phyloP scores from a whole-genome alignment of 1,140 invertebrate genomes.

The Brachionus plicatilis region DNA sequence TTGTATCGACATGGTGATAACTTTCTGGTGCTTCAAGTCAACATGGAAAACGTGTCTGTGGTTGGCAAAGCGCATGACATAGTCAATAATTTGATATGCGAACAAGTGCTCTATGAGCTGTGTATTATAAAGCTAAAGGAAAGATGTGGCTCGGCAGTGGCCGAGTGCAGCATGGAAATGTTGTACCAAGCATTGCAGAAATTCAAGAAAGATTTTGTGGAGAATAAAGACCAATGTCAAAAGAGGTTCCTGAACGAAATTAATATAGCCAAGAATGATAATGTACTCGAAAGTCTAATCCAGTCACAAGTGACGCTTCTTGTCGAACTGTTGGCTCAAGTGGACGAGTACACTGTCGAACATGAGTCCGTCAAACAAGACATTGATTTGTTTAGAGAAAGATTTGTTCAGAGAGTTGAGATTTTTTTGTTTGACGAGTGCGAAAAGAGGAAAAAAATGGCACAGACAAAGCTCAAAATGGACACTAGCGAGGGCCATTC shows the following conservation, averaged over 20 bases:
- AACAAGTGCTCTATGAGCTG: not conserved
- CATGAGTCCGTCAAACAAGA: not conserved
- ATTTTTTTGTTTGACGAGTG: not conserved
- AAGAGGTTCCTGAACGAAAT: not conserved
- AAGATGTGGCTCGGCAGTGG: not conserved
- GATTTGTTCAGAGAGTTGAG: not conserved
- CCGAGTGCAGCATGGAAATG: not conserved
- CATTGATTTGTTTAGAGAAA: not conserved
- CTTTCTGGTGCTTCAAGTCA: not conserved
- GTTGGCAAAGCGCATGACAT: not conserved
- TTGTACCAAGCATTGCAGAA: not conserved
- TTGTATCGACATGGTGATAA: not conserved
- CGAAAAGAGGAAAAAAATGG: constrained; percentile 1
- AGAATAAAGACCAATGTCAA: not conserved
- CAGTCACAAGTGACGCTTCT: not conserved
- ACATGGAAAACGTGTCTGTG: not conserved
- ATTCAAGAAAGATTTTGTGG: not conserved
- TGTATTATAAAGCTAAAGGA: not conserved
- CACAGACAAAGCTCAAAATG: not conserved
- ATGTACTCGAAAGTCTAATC: constrained; percentile 5
- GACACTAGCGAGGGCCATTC: not conserved
- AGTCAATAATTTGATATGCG: not conserved
- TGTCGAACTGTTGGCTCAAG: not conserved
- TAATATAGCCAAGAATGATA: not conserved
- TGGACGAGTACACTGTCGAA: not conserved